Conservation (phyloP, 1,140 invertebrate genomes). For the Drosophila equinoxialis region DNA sequence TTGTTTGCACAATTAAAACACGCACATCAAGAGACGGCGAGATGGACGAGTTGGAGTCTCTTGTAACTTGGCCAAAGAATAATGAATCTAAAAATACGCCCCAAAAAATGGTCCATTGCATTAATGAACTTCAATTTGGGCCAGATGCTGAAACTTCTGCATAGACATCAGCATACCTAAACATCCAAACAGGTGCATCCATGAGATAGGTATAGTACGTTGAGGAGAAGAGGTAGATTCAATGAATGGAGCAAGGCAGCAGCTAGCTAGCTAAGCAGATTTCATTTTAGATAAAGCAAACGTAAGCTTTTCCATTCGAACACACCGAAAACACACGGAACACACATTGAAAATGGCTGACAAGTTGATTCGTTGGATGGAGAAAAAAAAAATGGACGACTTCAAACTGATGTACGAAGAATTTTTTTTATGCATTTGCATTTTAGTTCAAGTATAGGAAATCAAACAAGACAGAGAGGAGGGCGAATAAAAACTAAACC, state of each 20-base stretch:
- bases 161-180: slow-evolving; percentile 18
- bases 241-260: slow-evolving; percentile 6
- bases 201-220: background rate
- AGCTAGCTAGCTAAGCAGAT: slow-evolving; percentile 73
- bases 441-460: slow-evolving; percentile 27
- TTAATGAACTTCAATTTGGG: slow-evolving; percentile 69
- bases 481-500: background rate
- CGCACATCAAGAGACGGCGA: slow-evolving; percentile 2
- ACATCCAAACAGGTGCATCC: background rate
- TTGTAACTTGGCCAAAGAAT: slow-evolving; percentile 17
- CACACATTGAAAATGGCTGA: slow-evolving; percentile 50
- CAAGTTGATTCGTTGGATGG: slow-evolving; percentile 30
- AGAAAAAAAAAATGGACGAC: background rate
- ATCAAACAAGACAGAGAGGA: background rate
- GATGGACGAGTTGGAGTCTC: background rate
- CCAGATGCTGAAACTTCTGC: slow-evolving; percentile 42
- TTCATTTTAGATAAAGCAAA: slow-evolving; percentile 75
- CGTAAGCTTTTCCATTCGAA: slow-evolving; percentile 56
- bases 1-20: slow-evolving; percentile 65
- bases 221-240: background rate
- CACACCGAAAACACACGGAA: slow-evolving; percentile 36
- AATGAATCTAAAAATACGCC: slow-evolving; percentile 37
- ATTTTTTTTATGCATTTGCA: slow-evolving; percentile 33
- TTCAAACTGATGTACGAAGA: slow-evolving; percentile 11
- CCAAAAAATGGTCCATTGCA: slow-evolving; percentile 48